Conservation (phyloP, 2,888 invertebrate genomes). For the Poecilobothrus nobilitatus region DNA sequence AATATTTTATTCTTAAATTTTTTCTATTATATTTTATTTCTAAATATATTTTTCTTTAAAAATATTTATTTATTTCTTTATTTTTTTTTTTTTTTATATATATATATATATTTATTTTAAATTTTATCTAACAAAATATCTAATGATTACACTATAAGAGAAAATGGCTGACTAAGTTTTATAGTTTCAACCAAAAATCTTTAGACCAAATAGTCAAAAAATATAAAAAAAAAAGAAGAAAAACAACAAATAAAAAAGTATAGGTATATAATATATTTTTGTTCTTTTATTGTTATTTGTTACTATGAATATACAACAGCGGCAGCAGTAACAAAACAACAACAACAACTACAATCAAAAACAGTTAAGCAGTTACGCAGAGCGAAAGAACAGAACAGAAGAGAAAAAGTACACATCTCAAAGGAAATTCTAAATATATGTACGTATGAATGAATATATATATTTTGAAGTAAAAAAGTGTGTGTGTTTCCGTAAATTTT, state of each 20-base stretch:
- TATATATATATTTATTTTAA: neutral
- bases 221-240: neutral
- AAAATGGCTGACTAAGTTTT: slow-evolving; percentile 3
- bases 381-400: neutral
- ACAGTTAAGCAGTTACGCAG: neutral
- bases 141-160: slow-evolving; percentile 6
- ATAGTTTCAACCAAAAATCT: slow-evolving; percentile 6
- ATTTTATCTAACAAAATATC: neutral
- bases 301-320: neutral
- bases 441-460: neutral
- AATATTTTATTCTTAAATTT: neutral
- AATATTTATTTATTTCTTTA: neutral
- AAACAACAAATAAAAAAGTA: too few relatives aligned
- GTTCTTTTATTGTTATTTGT: neutral
- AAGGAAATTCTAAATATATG: neutral
- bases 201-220: slow-evolving; percentile 4
- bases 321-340: neutral
- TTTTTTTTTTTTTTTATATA: neutral
- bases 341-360: slow-evolving; percentile 3
- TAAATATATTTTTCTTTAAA: neutral
- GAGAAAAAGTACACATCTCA: neutral
- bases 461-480: neutral
- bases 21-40: neutral
- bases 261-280: neutral
- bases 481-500: neutral